Conservation (phyloP, 2,888 invertebrate genomes). For the Ectemnius cavifrons region DNA sequence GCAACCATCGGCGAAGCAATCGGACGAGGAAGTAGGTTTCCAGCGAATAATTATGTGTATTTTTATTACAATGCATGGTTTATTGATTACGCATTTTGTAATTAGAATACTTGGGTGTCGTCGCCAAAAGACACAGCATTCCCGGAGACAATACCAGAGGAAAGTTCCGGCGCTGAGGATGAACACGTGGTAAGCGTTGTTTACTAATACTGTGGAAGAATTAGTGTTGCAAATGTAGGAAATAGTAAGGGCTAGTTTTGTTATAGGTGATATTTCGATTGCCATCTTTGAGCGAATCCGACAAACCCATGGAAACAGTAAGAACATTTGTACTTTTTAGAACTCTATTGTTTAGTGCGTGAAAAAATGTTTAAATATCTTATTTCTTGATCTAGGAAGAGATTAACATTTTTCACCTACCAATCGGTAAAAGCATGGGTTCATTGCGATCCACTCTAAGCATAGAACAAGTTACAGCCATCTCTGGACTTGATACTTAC, state of each 20-base stretch:
- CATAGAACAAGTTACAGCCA: conserved; percentile 78
- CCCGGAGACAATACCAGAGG: conserved; percentile 95
- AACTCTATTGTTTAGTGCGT: conserved; percentile 81
- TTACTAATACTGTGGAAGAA: not conserved
- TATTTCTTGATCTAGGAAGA: conserved; percentile 81
- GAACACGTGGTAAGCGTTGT: conserved; percentile 87
- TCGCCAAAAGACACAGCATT: conserved; percentile 93
- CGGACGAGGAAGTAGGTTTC: conserved; percentile 81
- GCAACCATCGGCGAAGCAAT: conserved; percentile 77
- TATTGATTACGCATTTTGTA: not conserved
- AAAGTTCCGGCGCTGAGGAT: conserved; percentile 94
- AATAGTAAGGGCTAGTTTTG: conserved; percentile 13
- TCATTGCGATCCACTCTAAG: conserved; percentile 78
- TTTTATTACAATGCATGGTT: not conserved
- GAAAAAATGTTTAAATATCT: not conserved
- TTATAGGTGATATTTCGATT: conserved; percentile 88
- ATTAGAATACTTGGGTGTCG: conserved; percentile 86
- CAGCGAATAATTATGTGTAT: not conserved
- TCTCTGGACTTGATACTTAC: conserved; percentile 75
- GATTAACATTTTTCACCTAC: conserved; percentile 87
- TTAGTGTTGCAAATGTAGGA: conserved; percentile 11
- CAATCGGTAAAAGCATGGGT: conserved; percentile 78
- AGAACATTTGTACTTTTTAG: conserved; percentile 83
- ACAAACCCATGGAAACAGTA: conserved; percentile 81
- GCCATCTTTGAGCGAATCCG: conserved; percentile 85